Conservation (phyloP, 1,140 invertebrate species). For the Mylabris phalerata region DNA sequence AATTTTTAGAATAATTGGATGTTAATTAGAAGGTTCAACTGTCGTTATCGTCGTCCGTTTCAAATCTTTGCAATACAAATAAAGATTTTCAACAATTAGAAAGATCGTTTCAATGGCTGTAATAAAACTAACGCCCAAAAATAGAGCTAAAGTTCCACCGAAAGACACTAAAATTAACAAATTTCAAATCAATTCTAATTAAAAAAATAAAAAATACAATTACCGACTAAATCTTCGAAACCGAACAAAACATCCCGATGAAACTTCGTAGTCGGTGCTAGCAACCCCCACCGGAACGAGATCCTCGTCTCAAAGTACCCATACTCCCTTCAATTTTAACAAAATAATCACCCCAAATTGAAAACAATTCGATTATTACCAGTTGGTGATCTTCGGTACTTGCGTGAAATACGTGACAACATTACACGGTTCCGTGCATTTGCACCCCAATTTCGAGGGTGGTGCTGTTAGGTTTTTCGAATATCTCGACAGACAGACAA, state of each 20-base stretch:
- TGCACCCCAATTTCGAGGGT: slow-evolving; percentile 48
- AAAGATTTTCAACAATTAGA: slow-evolving; percentile 15
- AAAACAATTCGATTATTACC: slow-evolving; percentile 25
- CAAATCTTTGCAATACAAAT: slow-evolving; percentile 1
- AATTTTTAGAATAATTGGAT: too few relatives aligned
- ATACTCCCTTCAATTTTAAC: slow-evolving; percentile 22
- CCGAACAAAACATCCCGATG: slow-evolving; percentile 51
- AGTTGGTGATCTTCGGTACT: slow-evolving; percentile 44
- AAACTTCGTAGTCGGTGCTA: slow-evolving; percentile 44
- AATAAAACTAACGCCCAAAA: slow-evolving; percentile 47
- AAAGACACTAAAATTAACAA: slow-evolving; percentile 43
- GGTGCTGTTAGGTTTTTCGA: slow-evolving; percentile 46
- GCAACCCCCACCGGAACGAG: slow-evolving; percentile 36
- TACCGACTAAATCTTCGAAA: slow-evolving; percentile 51
- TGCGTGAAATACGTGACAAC: slow-evolving; percentile 50
- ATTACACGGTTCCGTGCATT: slow-evolving; percentile 49
- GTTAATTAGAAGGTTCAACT: too few relatives aligned
- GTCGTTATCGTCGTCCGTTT: too few relatives aligned
- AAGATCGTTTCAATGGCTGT: slow-evolving; percentile 45
- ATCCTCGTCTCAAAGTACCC: slow-evolving; percentile 35
- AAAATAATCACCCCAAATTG: background rate
- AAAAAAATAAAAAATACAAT: background rate
- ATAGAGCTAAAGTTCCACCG: slow-evolving; percentile 46
- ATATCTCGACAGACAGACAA: slow-evolving; percentile 47
- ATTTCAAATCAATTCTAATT: slow-evolving; percentile 1